Evolutionary conservation across 64 coral and sea anemone genomes (phyloP).

Genomic region (Porites australiensis): DNA sequence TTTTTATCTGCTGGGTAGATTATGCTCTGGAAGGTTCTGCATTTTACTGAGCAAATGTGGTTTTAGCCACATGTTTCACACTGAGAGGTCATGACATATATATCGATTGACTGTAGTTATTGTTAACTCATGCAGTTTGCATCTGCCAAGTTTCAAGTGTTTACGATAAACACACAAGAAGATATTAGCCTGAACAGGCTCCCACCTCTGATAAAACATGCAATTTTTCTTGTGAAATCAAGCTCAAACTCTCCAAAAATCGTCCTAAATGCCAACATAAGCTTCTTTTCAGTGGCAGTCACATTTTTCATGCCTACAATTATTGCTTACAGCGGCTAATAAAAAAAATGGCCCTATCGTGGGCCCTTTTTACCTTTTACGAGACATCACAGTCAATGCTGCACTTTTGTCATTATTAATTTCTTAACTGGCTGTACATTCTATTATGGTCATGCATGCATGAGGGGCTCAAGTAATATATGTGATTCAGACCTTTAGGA

Average conservation of each 20-base stretch:
- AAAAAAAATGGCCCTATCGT: background rate
- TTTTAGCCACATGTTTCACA: too few species aligned
- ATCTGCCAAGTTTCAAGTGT: background rate
- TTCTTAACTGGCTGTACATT: constrained; percentile 5
- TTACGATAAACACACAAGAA: background rate
- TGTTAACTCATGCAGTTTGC: too few species aligned
- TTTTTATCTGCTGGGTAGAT: too few species aligned
- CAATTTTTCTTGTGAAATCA: background rate
- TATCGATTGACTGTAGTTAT: too few species aligned
- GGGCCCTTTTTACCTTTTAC: background rate
- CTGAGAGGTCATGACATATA: too few species aligned
- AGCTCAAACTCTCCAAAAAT: background rate
- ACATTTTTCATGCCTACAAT: background rate
- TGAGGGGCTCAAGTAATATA: background rate
- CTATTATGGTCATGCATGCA: constrained; percentile 9
- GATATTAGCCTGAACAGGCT: background rate
- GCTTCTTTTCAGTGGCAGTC: background rate
- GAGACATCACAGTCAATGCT: constrained; percentile 50
- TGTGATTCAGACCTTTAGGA: background rate
- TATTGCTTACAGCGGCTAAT: background rate
- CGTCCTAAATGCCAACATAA: background rate
- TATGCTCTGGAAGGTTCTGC: too few species aligned
- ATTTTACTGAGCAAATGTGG: too few species aligned
- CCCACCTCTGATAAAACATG: background rate
- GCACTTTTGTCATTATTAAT: constrained; percentile 44